A percentile compares a stretch with the other conserved stretches of the same genome.
phyloP scores from a whole-genome alignment of 2,888 invertebrate genomes.

The Teleogryllus oceanicus region DNA sequence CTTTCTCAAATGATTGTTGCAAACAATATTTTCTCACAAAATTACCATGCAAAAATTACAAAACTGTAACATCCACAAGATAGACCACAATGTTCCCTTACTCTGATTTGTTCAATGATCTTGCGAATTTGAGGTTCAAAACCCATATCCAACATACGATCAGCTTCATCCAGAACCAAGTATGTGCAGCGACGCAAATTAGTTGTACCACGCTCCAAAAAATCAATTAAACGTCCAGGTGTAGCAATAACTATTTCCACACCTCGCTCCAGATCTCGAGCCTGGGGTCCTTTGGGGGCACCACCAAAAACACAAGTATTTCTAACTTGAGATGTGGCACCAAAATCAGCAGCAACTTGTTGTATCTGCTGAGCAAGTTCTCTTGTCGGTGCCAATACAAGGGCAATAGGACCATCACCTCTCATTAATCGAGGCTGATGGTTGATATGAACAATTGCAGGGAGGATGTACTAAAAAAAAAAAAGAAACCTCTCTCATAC shows the following conservation, averaged over 20 bases:
- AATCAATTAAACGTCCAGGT: slow-evolving; percentile 90
- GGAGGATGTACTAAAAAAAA: slow-evolving; percentile 71
- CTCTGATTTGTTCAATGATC: slow-evolving; percentile 86
- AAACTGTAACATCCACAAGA: neutral
- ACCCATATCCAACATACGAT: slow-evolving; percentile 96
- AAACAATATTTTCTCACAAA: too few species aligned
- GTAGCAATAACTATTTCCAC: slow-evolving; percentile 95
- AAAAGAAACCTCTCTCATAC: neutral
- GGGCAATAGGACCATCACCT: slow-evolving; percentile 91
- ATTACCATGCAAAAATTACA: neutral
- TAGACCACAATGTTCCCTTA: neutral
- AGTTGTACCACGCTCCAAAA: slow-evolving; percentile 83
- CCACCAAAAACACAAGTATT: slow-evolving; percentile 98
- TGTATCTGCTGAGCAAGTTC: slow-evolving; percentile 92
- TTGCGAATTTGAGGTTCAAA: slow-evolving; percentile 96
- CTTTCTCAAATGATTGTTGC: too few species aligned
- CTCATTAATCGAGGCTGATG: slow-evolving; percentile 79
- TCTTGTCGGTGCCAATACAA: slow-evolving; percentile 88
- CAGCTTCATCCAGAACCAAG: slow-evolving; percentile 91
- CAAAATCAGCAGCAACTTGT: slow-evolving; percentile 90
- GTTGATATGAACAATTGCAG: slow-evolving; percentile 92
- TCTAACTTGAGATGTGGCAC: slow-evolving; percentile 80
- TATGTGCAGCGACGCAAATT: slow-evolving; percentile 85
- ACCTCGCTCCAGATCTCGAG: slow-evolving; percentile 81
- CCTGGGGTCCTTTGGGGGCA: slow-evolving; percentile 80